Evolutionary conservation across 2,797 vertebrate genomes (phyloP).

Genomic region (Aldrovandia affinis): DNA sequence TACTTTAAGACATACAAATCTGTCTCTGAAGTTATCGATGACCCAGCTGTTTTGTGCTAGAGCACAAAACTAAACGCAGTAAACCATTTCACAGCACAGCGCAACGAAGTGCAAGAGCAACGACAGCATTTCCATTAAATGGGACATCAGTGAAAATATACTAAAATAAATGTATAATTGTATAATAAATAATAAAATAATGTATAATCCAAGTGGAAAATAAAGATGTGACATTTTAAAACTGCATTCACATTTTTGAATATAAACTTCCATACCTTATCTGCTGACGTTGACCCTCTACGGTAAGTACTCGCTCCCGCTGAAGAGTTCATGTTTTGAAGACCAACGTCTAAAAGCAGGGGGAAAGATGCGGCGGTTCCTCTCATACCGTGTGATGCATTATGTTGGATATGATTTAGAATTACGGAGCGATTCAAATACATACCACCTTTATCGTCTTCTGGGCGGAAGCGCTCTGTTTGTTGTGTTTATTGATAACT

Average conservation of each 20-base stretch:
- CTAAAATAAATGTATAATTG: no score
- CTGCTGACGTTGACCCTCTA: constrained; percentile 60
- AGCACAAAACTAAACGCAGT: background rate
- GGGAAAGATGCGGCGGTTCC: background rate
- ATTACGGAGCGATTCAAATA: background rate
- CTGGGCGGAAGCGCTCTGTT: background rate
- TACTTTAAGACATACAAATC: background rate
- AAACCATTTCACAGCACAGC: background rate
- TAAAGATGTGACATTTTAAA: background rate
- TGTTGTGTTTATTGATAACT: background rate
- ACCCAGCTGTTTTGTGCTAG: background rate
- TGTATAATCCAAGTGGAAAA: background rate
- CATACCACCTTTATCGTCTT: background rate
- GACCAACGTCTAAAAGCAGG: constrained; percentile 28
- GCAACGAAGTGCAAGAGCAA: background rate
- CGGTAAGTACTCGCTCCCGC: constrained; percentile 73
- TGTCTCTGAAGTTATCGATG: background rate
- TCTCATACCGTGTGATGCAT: background rate
- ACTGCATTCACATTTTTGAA: background rate
- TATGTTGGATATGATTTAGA: background rate
- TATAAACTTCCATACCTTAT: constrained; percentile 62
- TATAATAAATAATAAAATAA: no score
- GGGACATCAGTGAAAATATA: background rate
- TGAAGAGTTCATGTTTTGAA: constrained; percentile 73
- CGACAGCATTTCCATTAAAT: background rate